phyloP scores from a whole-genome alignment of 2,113 vertebrate species.

The Columbina picui region DNA sequence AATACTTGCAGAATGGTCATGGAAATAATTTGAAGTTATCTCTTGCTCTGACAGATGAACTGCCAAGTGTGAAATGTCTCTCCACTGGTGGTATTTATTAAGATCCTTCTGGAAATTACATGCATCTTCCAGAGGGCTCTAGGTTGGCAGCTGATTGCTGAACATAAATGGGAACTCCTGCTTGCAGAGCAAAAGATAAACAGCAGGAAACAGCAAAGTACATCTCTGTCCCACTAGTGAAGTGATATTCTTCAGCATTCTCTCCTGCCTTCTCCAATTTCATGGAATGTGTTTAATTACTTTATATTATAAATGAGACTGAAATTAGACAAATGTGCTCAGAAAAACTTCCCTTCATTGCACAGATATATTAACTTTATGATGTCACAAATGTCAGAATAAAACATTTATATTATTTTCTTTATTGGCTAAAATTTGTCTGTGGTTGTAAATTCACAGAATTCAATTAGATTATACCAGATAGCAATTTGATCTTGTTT shows the following conservation, averaged over 20 bases:
- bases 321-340: constrained; percentile 51
- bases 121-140: constrained; percentile 42
- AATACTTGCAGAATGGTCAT: not conserved
- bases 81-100: constrained; percentile 47
- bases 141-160: constrained; percentile 30
- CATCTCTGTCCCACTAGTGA: not conserved
- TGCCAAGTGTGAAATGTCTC: constrained; percentile 47
- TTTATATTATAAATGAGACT: constrained; percentile 36
- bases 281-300: constrained; percentile 45
- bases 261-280: constrained; percentile 37
- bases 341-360: constrained; percentile 36
- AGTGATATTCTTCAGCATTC: constrained; percentile 8
- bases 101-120: constrained; percentile 49
- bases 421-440: constrained; percentile 35
- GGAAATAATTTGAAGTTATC: constrained; percentile 58
- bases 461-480: constrained; percentile 44
- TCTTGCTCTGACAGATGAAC: constrained; percentile 46
- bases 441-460: constrained; percentile 36
- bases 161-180: constrained; percentile 55
- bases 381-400: constrained; percentile 45
- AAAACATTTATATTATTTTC: constrained; percentile 40
- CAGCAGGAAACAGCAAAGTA: constrained; percentile 54
- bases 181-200: constrained; percentile 49
- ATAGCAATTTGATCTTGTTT: constrained; percentile 38
- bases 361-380: constrained; percentile 44